phyloP scores from a whole-genome alignment of 2,113 vertebrate species.

The Lontra canadensis region DNA sequence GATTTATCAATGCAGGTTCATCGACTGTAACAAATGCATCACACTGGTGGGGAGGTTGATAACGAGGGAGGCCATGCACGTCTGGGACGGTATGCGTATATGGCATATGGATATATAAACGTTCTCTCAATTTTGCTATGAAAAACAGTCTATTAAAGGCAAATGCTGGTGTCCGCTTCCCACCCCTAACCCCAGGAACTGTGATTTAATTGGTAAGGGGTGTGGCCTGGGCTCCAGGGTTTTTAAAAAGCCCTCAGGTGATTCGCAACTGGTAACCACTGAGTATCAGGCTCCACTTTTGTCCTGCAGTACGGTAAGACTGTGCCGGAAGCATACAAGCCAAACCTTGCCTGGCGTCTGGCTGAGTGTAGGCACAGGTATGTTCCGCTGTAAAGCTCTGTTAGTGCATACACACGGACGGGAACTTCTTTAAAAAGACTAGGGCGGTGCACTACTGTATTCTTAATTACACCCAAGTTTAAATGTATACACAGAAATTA shows the following conservation, averaged over 20 bases:
- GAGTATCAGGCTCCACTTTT: background rate
- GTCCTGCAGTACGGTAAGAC: too few relatives aligned
- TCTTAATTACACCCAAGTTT: background rate
- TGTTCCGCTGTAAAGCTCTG: background rate
- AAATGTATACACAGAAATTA: background rate
- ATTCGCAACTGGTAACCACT: background rate
- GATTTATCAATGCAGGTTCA: background rate
- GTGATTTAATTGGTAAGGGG: background rate
- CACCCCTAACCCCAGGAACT: background rate
- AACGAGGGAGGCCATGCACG: fast-evolving
- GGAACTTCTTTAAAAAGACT: background rate
- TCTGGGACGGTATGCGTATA: fast-evolving
- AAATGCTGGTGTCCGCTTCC: background rate
- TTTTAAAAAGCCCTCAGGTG: background rate
- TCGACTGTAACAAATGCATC: background rate
- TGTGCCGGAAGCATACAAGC: background rate
- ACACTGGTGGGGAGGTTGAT: too few relatives aligned
- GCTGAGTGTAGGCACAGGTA: background rate
- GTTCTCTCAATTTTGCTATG: background rate
- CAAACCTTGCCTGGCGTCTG: background rate
- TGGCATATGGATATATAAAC: background rate
- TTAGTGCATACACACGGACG: fast-evolving
- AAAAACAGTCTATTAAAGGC: background rate
- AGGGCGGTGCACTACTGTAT: background rate
- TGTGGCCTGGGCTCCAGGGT: background rate